Conservation (phyloP, 2,888 invertebrate species). For the Synergus umbraculus region DNA sequence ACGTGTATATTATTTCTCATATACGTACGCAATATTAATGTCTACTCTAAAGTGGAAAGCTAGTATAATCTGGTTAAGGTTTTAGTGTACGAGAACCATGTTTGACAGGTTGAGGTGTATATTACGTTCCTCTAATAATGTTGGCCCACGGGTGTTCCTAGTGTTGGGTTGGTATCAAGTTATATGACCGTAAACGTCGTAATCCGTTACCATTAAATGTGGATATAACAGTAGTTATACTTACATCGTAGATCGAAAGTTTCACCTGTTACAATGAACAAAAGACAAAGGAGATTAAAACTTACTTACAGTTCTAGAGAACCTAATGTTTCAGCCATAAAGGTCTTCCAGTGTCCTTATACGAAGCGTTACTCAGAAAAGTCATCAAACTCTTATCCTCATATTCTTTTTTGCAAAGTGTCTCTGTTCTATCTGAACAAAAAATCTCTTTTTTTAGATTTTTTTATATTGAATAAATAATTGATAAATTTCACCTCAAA, state of each 20-base stretch:
- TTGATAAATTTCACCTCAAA: not conserved
- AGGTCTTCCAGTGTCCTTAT: not conserved
- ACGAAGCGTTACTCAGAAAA: not conserved
- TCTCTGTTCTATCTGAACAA: not conserved
- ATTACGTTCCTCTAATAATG: slow-evolving; percentile 17
- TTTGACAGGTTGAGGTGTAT: not conserved
- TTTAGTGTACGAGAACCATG: not conserved
- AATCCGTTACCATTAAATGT: slow-evolving; percentile 25
- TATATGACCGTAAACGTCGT: slow-evolving; percentile 6
- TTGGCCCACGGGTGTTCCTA: not conserved
- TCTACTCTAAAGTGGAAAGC: not conserved
- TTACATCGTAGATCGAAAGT: not conserved
- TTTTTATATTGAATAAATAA: not conserved
- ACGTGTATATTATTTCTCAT: not conserved
- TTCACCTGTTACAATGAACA: not conserved
- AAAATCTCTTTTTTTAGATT: not conserved
- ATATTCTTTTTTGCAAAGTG: not conserved
- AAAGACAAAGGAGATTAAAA: slow-evolving; percentile 10
- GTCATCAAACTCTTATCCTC: not conserved
- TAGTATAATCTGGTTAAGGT: not conserved
- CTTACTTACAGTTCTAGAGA: not conserved
- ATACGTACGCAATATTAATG: not conserved
- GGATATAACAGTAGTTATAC: slow-evolving; percentile 4
- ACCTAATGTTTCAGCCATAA: not conserved
- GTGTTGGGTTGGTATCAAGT: slow-evolving; percentile 4